phyloP scores from a whole-genome alignment of 2,797 vertebrate genomes.

The Momotus momota region DNA sequence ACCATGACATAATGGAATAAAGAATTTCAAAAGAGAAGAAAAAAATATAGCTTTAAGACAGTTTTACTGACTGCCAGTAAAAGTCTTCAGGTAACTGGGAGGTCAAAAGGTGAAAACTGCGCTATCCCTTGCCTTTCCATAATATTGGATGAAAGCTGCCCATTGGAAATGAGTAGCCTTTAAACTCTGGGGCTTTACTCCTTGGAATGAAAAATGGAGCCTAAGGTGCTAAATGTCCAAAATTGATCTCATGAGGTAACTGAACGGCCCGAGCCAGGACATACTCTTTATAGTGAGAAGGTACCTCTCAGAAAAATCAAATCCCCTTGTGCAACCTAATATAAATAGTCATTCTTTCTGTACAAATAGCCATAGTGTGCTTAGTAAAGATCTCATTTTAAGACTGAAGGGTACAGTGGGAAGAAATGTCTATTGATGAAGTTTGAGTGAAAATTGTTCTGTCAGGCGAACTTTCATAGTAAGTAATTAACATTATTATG shows the following conservation, averaged over 20 bases:
- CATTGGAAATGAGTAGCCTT: background rate
- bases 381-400: background rate
- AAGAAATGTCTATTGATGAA: background rate
- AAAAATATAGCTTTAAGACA: background rate
- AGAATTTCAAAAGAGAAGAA: background rate
- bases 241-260: background rate
- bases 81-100: background rate
- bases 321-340: background rate
- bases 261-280: background rate
- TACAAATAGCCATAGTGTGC: background rate
- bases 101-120: background rate
- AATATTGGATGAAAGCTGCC: background rate
- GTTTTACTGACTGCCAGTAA: background rate
- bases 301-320: background rate
- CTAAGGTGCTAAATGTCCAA: background rate
- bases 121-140: background rate
- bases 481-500: background rate
- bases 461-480: background rate
- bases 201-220: background rate
- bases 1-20: background rate
- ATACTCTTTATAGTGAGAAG: rapidly evolving
- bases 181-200: background rate
- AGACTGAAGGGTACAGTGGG: background rate
- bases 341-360: background rate
- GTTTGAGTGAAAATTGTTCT: background rate